Evolutionary conservation across 35 echinoderm and acorn worm species (phyloP), one percentile per base, ranked within the genome.

Genomic region (Chiridota heheva): DNA sequence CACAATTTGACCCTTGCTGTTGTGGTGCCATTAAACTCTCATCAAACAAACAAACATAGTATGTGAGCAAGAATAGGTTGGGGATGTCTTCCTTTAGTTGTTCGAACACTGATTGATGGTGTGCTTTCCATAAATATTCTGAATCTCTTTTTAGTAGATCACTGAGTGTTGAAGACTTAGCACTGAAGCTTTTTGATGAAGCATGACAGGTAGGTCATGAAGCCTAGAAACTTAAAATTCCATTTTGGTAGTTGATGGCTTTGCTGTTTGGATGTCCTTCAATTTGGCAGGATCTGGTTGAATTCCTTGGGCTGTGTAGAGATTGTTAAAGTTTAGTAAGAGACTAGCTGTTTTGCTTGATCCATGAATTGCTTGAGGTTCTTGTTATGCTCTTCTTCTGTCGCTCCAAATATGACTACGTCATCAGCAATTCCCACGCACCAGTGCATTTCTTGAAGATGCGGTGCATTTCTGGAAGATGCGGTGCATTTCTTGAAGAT

Each of bases 201-300:
- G 5, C 20, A 25, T 27, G 77, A 81, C 12, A 81, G 34, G 31
- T 81, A 81, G 1, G 77, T 81, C 53, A 81, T 81, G 4, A 70
- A n/a, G 24, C 80, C 63, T 4, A 83, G 22, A 48, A 83, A 44
- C 18, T 48, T 70, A 43, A 2, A 83, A 38, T 46, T 68, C 59
- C 36, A n/a, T 42, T 40, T 82, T 79, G 13, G 4, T n/a, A n/a
- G 63, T 83, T 38, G 2, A 67, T 69, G 22, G 16, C 27, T 4
- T 83, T 26, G 2, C 15, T 3, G 27, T 70, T 68, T 33, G 69
- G 39, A 32, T 22, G 38, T 40, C 60, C 41, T 69, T 4, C 0
- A 78, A 46, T 27, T 78, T 78, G 34, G 1, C 36, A 12, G 67
- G 44, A 62, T 75, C 68, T 40, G 82, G 82, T 74, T 58, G 7